Percentiles rank a stretch among this genome's conserved stretches.
Conservation (phyloP, 2,797 vertebrate species). For the Caiman crocodilus region DNA sequence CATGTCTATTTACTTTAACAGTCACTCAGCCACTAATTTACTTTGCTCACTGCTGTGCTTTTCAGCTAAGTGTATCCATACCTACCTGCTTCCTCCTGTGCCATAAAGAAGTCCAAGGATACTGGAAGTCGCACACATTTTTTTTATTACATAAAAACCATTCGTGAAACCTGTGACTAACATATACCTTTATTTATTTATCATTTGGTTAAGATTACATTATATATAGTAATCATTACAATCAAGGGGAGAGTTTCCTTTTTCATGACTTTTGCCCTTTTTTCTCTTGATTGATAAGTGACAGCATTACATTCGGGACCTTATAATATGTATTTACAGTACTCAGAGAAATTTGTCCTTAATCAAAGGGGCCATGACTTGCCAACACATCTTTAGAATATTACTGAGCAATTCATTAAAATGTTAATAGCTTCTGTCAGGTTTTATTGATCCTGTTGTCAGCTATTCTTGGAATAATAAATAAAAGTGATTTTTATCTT, state of each 20-base stretch:
- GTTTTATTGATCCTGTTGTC: slow-evolving; percentile 84
- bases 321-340: slow-evolving; percentile 79
- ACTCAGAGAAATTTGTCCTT: slow-evolving; percentile 70
- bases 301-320: slow-evolving; percentile 59
- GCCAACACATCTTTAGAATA: slow-evolving; percentile 75
- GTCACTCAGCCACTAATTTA: neutral
- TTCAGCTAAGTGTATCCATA: fast-evolving
- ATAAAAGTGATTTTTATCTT: slow-evolving; percentile 76
- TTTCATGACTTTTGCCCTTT: slow-evolving; percentile 71
- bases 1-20: neutral
- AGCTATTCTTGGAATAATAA: slow-evolving; percentile 77
- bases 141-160: neutral
- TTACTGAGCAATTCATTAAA: slow-evolving; percentile 81
- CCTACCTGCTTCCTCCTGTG: neutral
- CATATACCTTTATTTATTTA: slow-evolving; percentile 5
- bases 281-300: slow-evolving; percentile 66
- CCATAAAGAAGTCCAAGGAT: fast-evolving
- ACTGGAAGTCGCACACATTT: neutral
- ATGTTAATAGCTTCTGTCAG: slow-evolving; percentile 84
- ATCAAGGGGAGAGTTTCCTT: slow-evolving; percentile 60
- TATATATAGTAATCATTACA: slow-evolving; percentile 38
- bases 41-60: neutral
- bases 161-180: neutral
- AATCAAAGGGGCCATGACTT: slow-evolving; percentile 79
- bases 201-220: slow-evolving; percentile 58